Conservation (phyloP, 2,113 vertebrate species). For the Cynopterus brachyotis region DNA sequence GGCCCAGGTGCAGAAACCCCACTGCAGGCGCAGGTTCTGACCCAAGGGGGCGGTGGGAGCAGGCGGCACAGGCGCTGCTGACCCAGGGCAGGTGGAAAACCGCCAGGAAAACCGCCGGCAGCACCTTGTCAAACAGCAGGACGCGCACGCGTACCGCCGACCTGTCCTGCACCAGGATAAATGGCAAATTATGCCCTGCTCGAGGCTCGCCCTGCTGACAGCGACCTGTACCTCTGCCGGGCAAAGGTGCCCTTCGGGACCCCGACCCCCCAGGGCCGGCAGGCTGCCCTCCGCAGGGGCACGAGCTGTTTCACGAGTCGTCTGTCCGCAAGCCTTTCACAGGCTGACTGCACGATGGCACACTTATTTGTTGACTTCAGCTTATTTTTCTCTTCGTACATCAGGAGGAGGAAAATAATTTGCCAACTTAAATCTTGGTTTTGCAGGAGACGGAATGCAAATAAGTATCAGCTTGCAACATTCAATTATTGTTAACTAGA, state of each 20-base stretch:
- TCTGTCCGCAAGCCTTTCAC: background rate
- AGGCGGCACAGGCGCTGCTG: too few relatives aligned
- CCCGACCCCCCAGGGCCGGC: background rate
- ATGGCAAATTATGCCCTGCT: background rate
- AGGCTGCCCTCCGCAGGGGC: background rate
- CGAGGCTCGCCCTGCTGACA: background rate
- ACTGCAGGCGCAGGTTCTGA: background rate
- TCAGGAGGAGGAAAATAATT: slow-evolving; percentile 68
- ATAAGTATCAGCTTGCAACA: slow-evolving; percentile 64
- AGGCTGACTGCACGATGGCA: slow-evolving; percentile 22
- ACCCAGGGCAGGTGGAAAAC: too few relatives aligned
- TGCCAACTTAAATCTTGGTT: slow-evolving; percentile 66
- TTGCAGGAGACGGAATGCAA: slow-evolving; percentile 68
- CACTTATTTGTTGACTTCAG: slow-evolving; percentile 47
- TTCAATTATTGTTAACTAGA: slow-evolving; percentile 61
- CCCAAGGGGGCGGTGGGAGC: too few relatives aligned
- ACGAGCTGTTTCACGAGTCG: background rate
- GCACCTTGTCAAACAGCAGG: accelerated
- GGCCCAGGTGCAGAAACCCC: background rate
- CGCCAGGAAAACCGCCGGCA: too few relatives aligned
- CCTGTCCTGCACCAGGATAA: background rate
- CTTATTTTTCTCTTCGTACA: slow-evolving; percentile 48
- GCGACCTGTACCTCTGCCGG: background rate
- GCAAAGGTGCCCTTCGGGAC: background rate
- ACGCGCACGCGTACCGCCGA: background rate